These are phyloP conservation scores for Bactericera cockerelli DNA, from an alignment of 1,140 invertebrate species.

Conservation along the genomic window DNA sequence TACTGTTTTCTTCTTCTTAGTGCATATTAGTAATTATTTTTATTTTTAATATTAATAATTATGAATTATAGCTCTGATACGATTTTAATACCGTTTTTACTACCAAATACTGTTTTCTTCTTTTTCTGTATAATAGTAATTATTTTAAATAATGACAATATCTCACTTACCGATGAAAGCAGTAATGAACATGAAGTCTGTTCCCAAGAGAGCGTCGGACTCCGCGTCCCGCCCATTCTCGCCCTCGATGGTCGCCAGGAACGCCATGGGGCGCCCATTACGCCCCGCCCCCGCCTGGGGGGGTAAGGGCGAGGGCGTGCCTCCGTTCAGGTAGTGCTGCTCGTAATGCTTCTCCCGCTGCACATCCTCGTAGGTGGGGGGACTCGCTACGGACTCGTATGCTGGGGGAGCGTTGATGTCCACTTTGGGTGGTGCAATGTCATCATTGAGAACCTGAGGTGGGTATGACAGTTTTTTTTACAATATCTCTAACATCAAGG, in stretches of 20 bases:
- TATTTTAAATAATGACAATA: no score
- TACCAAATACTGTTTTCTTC: no score
- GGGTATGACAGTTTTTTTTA: no score
- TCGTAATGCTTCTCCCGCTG: slow-evolving; percentile 49
- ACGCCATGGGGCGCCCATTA: slow-evolving; percentile 33
- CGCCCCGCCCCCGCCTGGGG: background rate
- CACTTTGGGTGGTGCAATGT: slow-evolving; percentile 56
- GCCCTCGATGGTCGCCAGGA: slow-evolving; percentile 53
- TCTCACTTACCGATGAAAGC: slow-evolving; percentile 64
- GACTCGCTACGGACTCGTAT: slow-evolving; percentile 58
- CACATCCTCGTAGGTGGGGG: slow-evolving; percentile 82
- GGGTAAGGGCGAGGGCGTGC: background rate
- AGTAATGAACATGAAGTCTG: slow-evolving; percentile 74
- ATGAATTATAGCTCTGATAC: no score
- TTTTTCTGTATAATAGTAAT: no score
- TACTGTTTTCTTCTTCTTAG: no score
- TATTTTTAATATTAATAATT: no score
- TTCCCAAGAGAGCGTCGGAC: slow-evolving; percentile 42
- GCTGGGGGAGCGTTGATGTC: slow-evolving; percentile 73
- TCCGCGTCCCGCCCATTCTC: slow-evolving; percentile 34
- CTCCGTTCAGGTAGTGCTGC: background rate
- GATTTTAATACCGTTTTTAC: no score
- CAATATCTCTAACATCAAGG: no score
- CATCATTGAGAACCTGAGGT: slow-evolving; percentile 24
- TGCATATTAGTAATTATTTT: no score